Evolutionary conservation across 2,113 vertebrate species (phyloP).

Genomic region (Malurus melanocephalus): DNA sequence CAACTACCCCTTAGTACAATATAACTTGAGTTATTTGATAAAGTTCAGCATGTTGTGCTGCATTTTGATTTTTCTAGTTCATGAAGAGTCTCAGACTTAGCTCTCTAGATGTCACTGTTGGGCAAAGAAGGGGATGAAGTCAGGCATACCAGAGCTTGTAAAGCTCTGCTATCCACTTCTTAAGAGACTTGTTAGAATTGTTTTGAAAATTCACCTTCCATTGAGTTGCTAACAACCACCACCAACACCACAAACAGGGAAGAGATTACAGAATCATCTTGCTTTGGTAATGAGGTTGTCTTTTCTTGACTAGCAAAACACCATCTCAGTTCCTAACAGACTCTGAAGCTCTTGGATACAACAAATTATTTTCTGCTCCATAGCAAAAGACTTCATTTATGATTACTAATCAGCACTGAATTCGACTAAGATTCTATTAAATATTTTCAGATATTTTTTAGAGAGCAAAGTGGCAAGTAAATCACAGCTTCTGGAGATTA

Average conservation of each 20-base stretch:
- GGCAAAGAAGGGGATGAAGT: not conserved
- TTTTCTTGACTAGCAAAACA: not conserved
- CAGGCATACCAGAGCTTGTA: not conserved
- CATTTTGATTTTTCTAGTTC: not conserved
- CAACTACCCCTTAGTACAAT: not conserved
- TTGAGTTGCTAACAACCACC: not conserved
- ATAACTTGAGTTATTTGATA: not conserved
- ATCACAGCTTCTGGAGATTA: not conserved
- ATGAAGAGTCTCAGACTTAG: not conserved
- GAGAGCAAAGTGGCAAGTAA: not conserved
- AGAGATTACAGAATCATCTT: not conserved
- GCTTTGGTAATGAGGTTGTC: not conserved
- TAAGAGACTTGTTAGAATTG: not conserved
- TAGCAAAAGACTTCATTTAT: not conserved
- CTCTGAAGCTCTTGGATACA: not conserved
- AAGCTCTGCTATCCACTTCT: not conserved
- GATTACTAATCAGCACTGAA: not conserved
- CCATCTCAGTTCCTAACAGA: not conserved
- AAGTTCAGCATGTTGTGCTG: not conserved
- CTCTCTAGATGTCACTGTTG: conserved; percentile 1
- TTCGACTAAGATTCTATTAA: not conserved
- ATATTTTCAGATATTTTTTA: not conserved
- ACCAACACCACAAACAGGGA: not conserved
- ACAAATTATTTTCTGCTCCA: not conserved
- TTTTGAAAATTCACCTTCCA: not conserved